phyloP scores from a whole-genome alignment of 2,797 vertebrate species.

The Lepus oiostolus region DNA sequence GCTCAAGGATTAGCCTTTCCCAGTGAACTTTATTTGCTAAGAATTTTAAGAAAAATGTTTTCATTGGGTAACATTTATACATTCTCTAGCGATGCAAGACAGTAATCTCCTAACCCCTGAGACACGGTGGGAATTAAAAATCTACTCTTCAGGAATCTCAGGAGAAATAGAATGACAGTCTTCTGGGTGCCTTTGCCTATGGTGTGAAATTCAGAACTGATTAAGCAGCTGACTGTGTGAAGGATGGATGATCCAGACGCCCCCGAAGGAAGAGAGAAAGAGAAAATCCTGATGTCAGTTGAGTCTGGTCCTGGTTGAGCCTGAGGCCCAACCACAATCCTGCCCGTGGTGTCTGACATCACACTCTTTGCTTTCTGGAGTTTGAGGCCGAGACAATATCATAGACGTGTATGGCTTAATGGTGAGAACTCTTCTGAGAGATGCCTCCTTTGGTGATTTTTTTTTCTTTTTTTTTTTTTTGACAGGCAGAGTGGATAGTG shows the following conservation, averaged over 20 bases:
- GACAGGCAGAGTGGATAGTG: too few species aligned
- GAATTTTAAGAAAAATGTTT: not conserved
- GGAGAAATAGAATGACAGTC: not conserved
- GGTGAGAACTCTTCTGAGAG: not conserved
- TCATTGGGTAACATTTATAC: not conserved
- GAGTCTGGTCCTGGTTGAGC: not conserved
- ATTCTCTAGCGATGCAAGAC: not conserved
- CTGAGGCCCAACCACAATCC: not conserved
- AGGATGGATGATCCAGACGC: not conserved
- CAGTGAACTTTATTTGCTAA: conserved; percentile 17
- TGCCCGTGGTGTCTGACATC: not conserved
- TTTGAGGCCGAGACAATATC: not conserved
- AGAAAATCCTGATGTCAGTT: not conserved
- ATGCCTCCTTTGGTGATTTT: not conserved
- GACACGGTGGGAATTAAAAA: not conserved
- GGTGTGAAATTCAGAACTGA: not conserved
- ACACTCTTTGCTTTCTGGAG: not conserved
- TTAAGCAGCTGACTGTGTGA: too few species aligned
- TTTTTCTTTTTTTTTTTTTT: too few species aligned
- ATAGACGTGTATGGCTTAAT: not conserved
- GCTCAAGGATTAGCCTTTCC: conserved; percentile 27
- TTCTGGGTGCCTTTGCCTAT: not conserved
- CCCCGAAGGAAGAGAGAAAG: not conserved
- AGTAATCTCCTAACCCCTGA: not conserved
- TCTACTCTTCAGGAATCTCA: not conserved